phyloP scores from a whole-genome alignment of 2,797 vertebrate genomes.

The Anabas testudineus region DNA sequence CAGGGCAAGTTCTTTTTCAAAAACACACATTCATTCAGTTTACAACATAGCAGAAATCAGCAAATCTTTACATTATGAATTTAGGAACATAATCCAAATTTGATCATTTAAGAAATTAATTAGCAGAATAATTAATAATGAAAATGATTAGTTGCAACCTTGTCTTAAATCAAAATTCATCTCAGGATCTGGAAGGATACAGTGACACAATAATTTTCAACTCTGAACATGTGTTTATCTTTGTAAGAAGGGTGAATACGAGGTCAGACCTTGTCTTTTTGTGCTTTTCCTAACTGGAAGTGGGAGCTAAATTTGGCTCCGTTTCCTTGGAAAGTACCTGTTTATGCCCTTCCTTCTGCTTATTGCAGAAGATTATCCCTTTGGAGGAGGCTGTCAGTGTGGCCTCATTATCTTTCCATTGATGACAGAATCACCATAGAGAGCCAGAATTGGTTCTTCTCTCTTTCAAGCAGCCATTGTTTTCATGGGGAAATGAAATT shows the following conservation, averaged over 20 bases:
- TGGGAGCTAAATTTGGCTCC: slow-evolving; percentile 57
- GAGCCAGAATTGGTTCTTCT: slow-evolving; percentile 20
- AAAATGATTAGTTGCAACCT: neutral
- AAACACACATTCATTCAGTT: neutral
- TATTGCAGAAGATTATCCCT: slow-evolving; percentile 57
- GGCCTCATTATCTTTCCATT: slow-evolving; percentile 49
- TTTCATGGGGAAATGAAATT: slow-evolving; percentile 21
- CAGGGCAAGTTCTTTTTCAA: neutral
- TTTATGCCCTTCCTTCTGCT: slow-evolving; percentile 41
- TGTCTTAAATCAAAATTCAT: neutral
- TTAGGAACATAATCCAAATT: no score
- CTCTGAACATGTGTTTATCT: slow-evolving; percentile 13
- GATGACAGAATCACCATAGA: slow-evolving; percentile 33
- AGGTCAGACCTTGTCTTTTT: slow-evolving; percentile 39
- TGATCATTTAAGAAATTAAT: neutral
- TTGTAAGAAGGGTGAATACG: neutral
- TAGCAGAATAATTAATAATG: neutral
- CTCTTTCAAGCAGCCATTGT: slow-evolving; percentile 23
- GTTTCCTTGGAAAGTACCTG: slow-evolving; percentile 60
- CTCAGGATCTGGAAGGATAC: neutral
- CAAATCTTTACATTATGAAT: no score
- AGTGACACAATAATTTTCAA: slow-evolving; percentile 12
- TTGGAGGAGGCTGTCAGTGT: slow-evolving; percentile 32
- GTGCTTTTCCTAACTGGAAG: slow-evolving; percentile 57
- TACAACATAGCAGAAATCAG: neutral